Percentiles rank a stretch among this genome's conserved stretches.
phyloP scores from a whole-genome alignment of 2,113 vertebrate species.

The Ardeotis arabs region DNA sequence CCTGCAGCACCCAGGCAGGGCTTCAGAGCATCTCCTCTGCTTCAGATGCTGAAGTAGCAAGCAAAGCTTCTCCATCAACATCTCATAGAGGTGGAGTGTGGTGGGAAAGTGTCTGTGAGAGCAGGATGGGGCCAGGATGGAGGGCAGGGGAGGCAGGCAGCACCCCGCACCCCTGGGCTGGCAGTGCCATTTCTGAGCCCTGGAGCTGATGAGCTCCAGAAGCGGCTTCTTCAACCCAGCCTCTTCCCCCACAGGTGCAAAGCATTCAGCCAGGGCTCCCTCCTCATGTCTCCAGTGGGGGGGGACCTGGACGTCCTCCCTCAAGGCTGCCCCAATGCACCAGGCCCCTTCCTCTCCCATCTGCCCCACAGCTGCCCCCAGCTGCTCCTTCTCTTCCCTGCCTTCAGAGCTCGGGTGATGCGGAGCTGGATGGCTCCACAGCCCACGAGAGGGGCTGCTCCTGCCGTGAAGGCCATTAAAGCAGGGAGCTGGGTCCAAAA shows the following conservation, averaged over 20 bases:
- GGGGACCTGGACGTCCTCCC: not conserved
- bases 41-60: not conserved
- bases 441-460: rapidly evolving
- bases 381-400: not conserved
- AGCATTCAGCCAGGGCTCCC: not conserved
- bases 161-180: rapidly evolving
- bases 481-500: not conserved
- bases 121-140: not conserved
- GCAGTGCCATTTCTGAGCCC: not conserved
- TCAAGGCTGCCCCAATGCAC: not conserved
- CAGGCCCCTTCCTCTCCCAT: not conserved
- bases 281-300: not conserved
- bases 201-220: not conserved
- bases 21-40: not conserved
- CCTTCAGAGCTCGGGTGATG: not conserved
- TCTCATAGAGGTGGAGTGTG: not conserved
- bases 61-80: not conserved
- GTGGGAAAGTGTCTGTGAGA: not conserved
- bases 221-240: not conserved
- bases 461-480: not conserved
- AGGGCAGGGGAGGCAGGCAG: not conserved
- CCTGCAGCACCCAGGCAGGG: not conserved
- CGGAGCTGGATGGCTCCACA: not conserved
- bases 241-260: not conserved
- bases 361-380: rapidly evolving